These are phyloP conservation scores for Sebastes wilsoni DNA, from an alignment of 2,797 vertebrate species.

Conservation along the genomic window DNA sequence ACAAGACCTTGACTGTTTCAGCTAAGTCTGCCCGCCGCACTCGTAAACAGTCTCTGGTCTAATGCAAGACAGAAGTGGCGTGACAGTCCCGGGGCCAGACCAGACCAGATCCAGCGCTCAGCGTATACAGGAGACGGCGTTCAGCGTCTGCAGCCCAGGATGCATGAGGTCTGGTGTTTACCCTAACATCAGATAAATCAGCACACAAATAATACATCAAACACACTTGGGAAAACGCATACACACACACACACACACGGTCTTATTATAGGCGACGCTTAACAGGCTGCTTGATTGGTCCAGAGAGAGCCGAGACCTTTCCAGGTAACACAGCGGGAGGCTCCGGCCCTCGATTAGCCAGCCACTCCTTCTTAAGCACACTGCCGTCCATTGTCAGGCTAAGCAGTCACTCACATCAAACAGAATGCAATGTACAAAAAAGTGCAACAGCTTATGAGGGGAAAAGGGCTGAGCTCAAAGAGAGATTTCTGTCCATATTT, in stretches of 20 bases:
- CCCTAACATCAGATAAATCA: slow-evolving; percentile 66
- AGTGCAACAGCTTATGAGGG: slow-evolving; percentile 61
- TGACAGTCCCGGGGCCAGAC: slow-evolving; percentile 47
- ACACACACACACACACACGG: slow-evolving; percentile 3
- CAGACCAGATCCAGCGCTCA: slow-evolving; percentile 37
- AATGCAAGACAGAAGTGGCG: slow-evolving; percentile 73
- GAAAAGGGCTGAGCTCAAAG: slow-evolving; percentile 70
- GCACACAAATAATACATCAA: slow-evolving; percentile 76
- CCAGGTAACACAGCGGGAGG: slow-evolving; percentile 62
- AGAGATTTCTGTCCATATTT: slow-evolving; percentile 73
- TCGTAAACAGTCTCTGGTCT: slow-evolving; percentile 74
- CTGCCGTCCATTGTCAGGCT: slow-evolving; percentile 56
- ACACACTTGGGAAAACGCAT: slow-evolving; percentile 32
- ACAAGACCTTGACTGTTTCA: slow-evolving; percentile 78
- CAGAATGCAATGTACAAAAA: slow-evolving; percentile 65
- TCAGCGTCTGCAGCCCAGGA: slow-evolving; percentile 34
- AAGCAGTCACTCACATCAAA: slow-evolving; percentile 71
- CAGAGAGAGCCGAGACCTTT: slow-evolving; percentile 60
- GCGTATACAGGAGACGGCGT: slow-evolving; percentile 18
- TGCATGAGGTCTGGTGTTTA: slow-evolving; percentile 57
- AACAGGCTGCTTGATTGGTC: slow-evolving; percentile 60
- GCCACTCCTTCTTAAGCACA: slow-evolving; percentile 51
- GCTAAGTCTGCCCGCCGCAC: slow-evolving; percentile 55
- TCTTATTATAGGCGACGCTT: slow-evolving; percentile 58
- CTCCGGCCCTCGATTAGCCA: slow-evolving; percentile 52